Evolutionary conservation across 1,140 invertebrate genomes (phyloP).

Genomic region (Caenorhabditis tropicalis): DNA sequence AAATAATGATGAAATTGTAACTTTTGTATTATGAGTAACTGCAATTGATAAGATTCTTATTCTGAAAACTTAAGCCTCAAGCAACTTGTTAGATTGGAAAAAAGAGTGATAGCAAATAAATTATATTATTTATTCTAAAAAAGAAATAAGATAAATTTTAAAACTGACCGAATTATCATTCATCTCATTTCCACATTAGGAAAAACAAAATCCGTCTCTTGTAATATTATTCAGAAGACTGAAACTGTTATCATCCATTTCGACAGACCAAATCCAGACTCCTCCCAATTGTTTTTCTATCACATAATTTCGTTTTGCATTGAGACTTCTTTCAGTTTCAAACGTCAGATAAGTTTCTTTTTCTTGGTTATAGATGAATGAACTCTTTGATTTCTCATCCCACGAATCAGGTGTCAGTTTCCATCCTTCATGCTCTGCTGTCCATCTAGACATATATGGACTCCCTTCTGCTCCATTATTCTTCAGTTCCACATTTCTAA

Average conservation of each 20-base stretch:
- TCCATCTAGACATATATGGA: neutral
- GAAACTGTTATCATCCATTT: neutral
- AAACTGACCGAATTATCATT: too few species aligned
- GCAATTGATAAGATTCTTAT: too few species aligned
- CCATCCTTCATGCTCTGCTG: neutral
- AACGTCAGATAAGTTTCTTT: neutral
- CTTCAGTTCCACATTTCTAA: neutral
- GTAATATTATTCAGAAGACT: neutral
- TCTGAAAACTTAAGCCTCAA: too few species aligned
- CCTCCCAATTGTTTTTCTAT: neutral
- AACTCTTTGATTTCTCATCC: neutral
- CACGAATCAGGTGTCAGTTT: neutral
- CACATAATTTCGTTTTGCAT: neutral
- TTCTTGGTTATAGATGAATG: neutral
- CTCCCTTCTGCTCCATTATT: neutral
- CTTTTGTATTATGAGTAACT: too few species aligned
- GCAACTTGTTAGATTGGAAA: too few species aligned
- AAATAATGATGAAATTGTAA: too few species aligned
- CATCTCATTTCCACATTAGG: too few species aligned
- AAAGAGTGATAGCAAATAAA: too few species aligned
- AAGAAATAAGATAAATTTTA: too few species aligned
- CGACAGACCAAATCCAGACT: constrained; percentile 8
- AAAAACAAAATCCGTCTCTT: neutral
- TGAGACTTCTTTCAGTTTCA: neutral
- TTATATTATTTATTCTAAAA: too few species aligned